Base-by-base conservation (phyloP, 2,113 vertebrate genomes). In the Coracopsis vasa region DNA sequence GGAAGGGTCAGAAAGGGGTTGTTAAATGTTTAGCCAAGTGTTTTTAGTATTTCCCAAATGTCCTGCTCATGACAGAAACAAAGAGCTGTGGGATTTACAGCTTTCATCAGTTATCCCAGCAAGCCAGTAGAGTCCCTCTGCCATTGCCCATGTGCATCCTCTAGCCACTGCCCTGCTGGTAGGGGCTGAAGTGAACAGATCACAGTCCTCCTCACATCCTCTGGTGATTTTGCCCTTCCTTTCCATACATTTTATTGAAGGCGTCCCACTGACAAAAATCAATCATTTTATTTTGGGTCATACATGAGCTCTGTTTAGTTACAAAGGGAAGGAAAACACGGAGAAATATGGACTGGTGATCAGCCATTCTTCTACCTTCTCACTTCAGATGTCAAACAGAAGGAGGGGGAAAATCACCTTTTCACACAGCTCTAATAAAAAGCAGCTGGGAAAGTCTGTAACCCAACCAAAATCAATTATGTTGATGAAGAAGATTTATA, bases 381-480 rank as follows among this genome's bases (percentile, higher is more conserved):
- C 56, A 51, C 42, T 75, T 75, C 35, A 67, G 33, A 41, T 69
- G 31, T 67, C 84, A 78, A 75, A 83, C 29, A 67, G 70, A 74
- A 65, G 65, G 14, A 48, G 11, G 9, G 2, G 16, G 2, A 24
- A 20, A 69, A 79, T 60, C 4, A 87, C 72, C 78, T 82, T 44
- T 79, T 87, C 87, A 53, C 48, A 53, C 15, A 90, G 48, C 33
- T 92, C 29, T 87, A 89, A 84, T 48, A 84, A 81, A 88, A 92
- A 81, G 47, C 88, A 95, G 61, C 73, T 91, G 61, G 77, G 27
- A 67, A 89, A 90, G 70, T 39, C 77, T 75, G 33, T 65, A 86
- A 75, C 51, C 51, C 66, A 95, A 94, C 42, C 47, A 81, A 84
- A 93, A 94, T 72, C 56, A 92, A 75, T 90, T 88, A 93, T 16